Evolutionary conservation across 2,888 invertebrate species (phyloP).

Genomic region (Argynnis bischoffii): DNA sequence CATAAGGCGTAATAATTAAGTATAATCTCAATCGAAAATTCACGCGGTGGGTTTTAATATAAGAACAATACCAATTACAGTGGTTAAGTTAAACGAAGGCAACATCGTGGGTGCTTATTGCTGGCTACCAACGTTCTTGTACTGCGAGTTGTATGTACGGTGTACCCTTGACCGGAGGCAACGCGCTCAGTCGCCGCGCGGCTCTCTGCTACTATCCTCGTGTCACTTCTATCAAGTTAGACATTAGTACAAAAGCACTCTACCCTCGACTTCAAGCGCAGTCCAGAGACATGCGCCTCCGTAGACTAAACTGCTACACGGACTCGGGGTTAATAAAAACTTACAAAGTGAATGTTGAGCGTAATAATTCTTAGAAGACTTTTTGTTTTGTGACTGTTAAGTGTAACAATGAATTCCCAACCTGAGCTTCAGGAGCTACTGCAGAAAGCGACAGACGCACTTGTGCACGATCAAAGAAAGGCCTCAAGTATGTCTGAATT

Average conservation of each 20-base stretch:
- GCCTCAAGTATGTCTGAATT: conserved; percentile 66
- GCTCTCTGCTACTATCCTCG: conserved; percentile 67
- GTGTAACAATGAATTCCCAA: conserved; percentile 60
- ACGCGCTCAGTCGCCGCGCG: conserved; percentile 61
- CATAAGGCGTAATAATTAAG: not conserved
- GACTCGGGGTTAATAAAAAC: conserved; percentile 17
- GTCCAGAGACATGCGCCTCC: conserved; percentile 61
- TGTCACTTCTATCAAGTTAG: conserved; percentile 41
- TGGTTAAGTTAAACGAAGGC: conserved; percentile 31
- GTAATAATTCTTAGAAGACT: conserved; percentile 27
- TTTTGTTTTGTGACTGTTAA: conserved; percentile 49
- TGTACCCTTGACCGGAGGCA: conserved; percentile 66
- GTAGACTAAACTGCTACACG: conserved; percentile 42
- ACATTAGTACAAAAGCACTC: conserved; percentile 51
- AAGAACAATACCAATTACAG: conserved; percentile 39
- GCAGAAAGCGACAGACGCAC: conserved; percentile 61
- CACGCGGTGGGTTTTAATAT: conserved; percentile 31
- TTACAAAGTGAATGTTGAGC: conserved; percentile 36
- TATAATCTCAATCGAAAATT: conserved; percentile 14
- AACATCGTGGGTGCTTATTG: conserved; percentile 21
- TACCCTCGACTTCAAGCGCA: conserved; percentile 43
- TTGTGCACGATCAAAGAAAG: conserved; percentile 54
- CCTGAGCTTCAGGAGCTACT: conserved; percentile 73
- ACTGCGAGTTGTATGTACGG: conserved; percentile 50
- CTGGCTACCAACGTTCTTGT: conserved; percentile 19